Conservation (phyloP, 1,140 invertebrate species). For the Paramacrobiotus metropolitanus region DNA sequence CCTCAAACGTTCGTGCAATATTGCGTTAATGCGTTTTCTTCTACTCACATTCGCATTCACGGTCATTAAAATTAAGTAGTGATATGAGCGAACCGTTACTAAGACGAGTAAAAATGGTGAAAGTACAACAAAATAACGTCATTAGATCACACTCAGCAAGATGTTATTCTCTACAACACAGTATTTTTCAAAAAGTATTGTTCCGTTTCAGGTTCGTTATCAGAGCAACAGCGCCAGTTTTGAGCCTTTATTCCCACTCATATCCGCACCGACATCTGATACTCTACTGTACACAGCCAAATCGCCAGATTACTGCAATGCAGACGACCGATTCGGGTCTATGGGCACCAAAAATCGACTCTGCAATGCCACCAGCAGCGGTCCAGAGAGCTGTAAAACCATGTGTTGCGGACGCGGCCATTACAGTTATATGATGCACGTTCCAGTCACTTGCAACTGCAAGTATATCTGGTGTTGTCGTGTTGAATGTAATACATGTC, state of each 20-base stretch:
- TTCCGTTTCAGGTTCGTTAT: not conserved
- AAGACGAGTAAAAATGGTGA: no score
- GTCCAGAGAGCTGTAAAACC: slow-evolving; percentile 36
- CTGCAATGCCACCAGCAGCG: slow-evolving; percentile 37
- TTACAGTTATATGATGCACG: slow-evolving; percentile 18
- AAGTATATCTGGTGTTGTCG: slow-evolving; percentile 3
- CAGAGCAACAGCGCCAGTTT: not conserved
- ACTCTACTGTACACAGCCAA: slow-evolving; percentile 13
- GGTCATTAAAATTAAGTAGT: no score
- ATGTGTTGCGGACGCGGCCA: slow-evolving; percentile 40
- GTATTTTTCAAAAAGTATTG: no score
- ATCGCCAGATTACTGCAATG: slow-evolving; percentile 38
- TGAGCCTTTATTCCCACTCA: not conserved
- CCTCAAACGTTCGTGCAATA: no score
- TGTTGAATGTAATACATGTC: not conserved
- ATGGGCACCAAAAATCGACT: slow-evolving; percentile 33
- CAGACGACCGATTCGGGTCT: slow-evolving; percentile 32
- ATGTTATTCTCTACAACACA: no score
- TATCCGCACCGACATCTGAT: not conserved
- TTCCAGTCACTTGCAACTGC: not conserved
- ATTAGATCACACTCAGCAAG: no score
- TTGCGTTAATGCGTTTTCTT: no score
- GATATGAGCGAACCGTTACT: no score
- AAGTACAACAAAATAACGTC: no score
- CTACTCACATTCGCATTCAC: no score